These are phyloP conservation scores for Agonopterix arenella DNA, from an alignment of 2,888 invertebrate genomes.

Conservation along the genomic window DNA sequence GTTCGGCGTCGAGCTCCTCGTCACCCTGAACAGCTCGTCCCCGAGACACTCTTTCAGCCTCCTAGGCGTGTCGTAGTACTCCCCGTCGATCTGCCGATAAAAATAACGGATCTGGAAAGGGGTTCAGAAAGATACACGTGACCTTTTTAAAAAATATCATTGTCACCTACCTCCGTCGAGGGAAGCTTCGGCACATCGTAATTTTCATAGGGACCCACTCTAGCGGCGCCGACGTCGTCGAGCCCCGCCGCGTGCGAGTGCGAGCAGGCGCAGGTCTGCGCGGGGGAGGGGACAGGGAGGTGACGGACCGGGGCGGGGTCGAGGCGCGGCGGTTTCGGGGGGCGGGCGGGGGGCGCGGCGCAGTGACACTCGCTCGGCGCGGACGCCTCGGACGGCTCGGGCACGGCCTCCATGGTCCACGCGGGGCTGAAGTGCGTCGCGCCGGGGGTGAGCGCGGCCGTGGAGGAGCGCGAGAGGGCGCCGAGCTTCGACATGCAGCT, in stretches of 20 bases:
- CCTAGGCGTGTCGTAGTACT: conserved; percentile 85
- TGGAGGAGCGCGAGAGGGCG: conserved; percentile 82
- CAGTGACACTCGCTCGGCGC: neutral
- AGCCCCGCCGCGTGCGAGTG: conserved; percentile 15
- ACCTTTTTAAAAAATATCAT: neutral
- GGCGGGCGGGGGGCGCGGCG: conserved; percentile 1
- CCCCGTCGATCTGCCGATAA: conserved; percentile 47
- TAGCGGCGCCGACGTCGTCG: conserved; percentile 34
- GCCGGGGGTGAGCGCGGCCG: conserved; percentile 72
- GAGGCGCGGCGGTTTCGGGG: neutral
- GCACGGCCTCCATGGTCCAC: conserved; percentile 72
- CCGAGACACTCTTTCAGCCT: conserved; percentile 83
- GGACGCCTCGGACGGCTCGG: conserved; percentile 24
- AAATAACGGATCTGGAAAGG: too few species aligned
- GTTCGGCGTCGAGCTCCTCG: conserved; percentile 31
- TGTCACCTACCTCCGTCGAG: conserved; percentile 62
- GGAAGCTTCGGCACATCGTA: conserved; percentile 85
- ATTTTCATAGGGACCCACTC: conserved; percentile 81
- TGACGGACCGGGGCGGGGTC: neutral
- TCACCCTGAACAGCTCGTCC: conserved; percentile 59
- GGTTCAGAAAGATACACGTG: too few species aligned
- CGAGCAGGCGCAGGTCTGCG: neutral
- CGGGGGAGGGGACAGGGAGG: neutral
- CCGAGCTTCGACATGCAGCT: conserved; percentile 89
- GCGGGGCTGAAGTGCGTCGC: conserved; percentile 72